A percentile compares a stretch with the other conserved stretches of the same genome.
Evolutionary conservation across 2,888 invertebrate species (phyloP).

Genomic region (Plusia festucae): DNA sequence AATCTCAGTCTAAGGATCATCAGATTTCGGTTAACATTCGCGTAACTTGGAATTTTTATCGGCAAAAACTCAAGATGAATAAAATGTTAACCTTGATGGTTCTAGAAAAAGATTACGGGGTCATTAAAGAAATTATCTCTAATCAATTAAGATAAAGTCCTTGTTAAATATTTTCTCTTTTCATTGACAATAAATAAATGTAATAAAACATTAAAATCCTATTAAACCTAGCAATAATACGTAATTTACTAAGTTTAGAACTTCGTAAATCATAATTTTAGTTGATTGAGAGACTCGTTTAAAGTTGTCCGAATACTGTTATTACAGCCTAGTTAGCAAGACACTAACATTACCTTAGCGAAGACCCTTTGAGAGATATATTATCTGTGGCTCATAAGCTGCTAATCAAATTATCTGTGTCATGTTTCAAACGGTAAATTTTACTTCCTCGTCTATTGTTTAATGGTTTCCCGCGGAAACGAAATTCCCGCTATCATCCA

Average conservation of each 20-base stretch:
- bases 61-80: too few relatives aligned
- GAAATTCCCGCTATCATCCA: background rate
- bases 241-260: background rate
- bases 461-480: background rate
- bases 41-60: too few relatives aligned
- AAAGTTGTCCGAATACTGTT: background rate
- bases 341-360: too few relatives aligned
- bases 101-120: background rate
- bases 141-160: background rate
- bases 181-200: background rate
- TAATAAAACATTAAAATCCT: background rate
- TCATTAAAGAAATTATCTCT: background rate
- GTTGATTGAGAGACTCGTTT: background rate
- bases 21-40: too few relatives aligned
- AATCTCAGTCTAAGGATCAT: too few relatives aligned
- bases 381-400: background rate
- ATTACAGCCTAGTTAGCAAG: too few relatives aligned
- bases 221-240: background rate
- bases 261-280: background rate
- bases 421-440: background rate
- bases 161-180: background rate
- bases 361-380: too few relatives aligned
- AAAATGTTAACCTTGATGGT: too few relatives aligned
- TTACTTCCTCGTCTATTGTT: background rate
- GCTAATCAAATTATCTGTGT: background rate